Evolutionary conservation across 2,888 invertebrate species (phyloP).

Genomic region (Taphrorychus bicolor): DNA sequence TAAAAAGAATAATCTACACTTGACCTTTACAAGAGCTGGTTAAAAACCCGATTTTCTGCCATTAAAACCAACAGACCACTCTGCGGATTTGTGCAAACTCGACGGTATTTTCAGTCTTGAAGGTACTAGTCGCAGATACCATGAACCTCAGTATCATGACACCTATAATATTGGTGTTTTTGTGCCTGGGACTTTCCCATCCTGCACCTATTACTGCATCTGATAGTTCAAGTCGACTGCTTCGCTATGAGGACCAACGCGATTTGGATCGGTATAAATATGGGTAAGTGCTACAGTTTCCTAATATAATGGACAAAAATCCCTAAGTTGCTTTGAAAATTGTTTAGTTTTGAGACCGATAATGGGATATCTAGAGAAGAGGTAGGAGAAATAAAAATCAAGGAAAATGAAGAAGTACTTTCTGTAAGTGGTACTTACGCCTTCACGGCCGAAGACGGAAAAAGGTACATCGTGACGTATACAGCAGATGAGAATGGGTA

Average conservation of each 20-base stretch:
- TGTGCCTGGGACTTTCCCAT: background rate
- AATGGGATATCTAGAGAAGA: constrained; percentile 70
- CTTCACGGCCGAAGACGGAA: constrained; percentile 69
- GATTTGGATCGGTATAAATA: background rate
- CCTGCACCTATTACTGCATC: background rate
- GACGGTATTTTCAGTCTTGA: no score
- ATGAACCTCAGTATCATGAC: background rate
- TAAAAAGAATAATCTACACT: background rate
- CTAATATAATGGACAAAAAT: background rate
- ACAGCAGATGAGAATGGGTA: constrained; percentile 69
- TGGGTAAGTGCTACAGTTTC: background rate
- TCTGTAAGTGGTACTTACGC: constrained; percentile 68
- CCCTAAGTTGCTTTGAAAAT: background rate
- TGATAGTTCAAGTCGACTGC: background rate
- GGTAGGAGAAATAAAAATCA: constrained; percentile 64
- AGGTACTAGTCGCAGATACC: background rate
- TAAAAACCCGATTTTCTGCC: background rate
- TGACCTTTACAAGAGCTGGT: background rate
- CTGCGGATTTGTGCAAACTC: no score
- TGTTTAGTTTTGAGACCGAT: constrained; percentile 68
- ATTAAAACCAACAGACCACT: no score
- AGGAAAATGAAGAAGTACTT: constrained; percentile 67
- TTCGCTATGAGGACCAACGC: background rate
- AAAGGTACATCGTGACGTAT: constrained; percentile 68
- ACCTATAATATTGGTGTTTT: background rate